phyloP scores from a whole-genome alignment of 1,140 invertebrate species.

The Drosophila novamexicana region DNA sequence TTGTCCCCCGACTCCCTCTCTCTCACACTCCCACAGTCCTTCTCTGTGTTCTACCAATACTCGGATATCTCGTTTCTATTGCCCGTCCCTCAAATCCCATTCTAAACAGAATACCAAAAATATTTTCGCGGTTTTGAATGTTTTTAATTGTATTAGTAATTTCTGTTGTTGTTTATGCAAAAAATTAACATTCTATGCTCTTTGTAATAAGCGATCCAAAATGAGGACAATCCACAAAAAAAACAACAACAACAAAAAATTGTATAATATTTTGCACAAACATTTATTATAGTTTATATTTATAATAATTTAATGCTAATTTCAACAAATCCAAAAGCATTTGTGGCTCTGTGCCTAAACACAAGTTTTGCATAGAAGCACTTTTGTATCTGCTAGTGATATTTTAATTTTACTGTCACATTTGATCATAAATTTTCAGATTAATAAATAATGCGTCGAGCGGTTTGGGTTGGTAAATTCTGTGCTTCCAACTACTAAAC shows the following conservation, averaged over 20 bases:
- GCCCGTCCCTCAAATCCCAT: not conserved
- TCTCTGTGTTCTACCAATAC: not conserved
- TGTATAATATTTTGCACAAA: constrained; percentile 75
- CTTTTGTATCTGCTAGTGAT: constrained; percentile 72
- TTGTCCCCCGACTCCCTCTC: not conserved
- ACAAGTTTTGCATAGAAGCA: constrained; percentile 24
- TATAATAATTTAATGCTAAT: constrained; percentile 83
- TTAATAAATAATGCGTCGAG: constrained; percentile 67
- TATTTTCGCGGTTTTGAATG: constrained; percentile 70
- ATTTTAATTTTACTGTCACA: constrained; percentile 80
- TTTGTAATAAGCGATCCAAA: constrained; percentile 54
- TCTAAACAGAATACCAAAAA: constrained; percentile 46
- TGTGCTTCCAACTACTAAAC: constrained; percentile 2
- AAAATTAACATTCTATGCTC: constrained; percentile 62
- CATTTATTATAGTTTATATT: constrained; percentile 69
- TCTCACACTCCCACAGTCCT: not conserved
- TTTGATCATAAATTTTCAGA: constrained; percentile 79
- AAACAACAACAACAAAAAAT: constrained; percentile 1
- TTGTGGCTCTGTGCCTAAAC: constrained; percentile 44
- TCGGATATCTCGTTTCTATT: constrained; percentile 39
- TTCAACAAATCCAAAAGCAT: constrained; percentile 67
- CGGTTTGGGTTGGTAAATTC: constrained; percentile 14
- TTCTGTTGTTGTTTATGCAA: constrained; percentile 38
- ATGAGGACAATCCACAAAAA: constrained; percentile 23
- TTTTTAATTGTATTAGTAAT: constrained; percentile 70